These are phyloP conservation scores for Drosophila prolongata DNA, from an alignment of 2,888 invertebrate species.

Conservation along the genomic window DNA sequence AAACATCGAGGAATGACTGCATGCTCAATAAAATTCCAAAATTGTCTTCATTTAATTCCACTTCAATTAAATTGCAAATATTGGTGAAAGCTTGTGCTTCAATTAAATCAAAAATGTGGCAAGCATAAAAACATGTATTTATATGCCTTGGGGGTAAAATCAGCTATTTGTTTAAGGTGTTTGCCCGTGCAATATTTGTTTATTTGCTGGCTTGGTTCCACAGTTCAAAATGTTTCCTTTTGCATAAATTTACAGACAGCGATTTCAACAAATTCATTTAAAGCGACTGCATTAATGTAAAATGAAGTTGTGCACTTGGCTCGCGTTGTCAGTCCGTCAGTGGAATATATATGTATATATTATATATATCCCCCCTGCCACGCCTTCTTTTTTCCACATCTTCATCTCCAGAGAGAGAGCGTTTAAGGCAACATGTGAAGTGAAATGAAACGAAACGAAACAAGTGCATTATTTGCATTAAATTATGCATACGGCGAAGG, in stretches of 20 bases:
- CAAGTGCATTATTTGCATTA: conserved; percentile 81
- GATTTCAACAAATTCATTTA: conserved; percentile 31
- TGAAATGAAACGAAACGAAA: conserved; percentile 78
- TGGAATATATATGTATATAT: background rate
- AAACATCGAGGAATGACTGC: background rate
- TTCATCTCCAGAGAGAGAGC: conserved; percentile 23
- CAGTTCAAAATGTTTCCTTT: conserved; percentile 22
- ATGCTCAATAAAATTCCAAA: background rate
- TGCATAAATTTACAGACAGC: conserved; percentile 21
- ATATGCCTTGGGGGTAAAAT: background rate
- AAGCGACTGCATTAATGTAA: conserved; percentile 64
- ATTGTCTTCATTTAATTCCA: background rate
- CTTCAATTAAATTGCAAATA: background rate
- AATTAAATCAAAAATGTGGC: background rate
- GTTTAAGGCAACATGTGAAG: conserved; percentile 67
- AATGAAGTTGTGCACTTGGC: conserved; percentile 72
- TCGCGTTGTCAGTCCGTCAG: conserved; percentile 13
- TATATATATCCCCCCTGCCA: conserved; percentile 2
- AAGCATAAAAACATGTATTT: background rate
- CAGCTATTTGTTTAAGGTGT: conserved; percentile 12
- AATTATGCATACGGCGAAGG: conserved; percentile 74
- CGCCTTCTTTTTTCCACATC: conserved; percentile 2
- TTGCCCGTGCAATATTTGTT: background rate
- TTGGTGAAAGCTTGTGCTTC: too few species aligned
- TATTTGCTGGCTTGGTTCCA: background rate